phyloP scores from a whole-genome alignment of 2,113 vertebrate species.

The Phalacrocorax aristotelis region DNA sequence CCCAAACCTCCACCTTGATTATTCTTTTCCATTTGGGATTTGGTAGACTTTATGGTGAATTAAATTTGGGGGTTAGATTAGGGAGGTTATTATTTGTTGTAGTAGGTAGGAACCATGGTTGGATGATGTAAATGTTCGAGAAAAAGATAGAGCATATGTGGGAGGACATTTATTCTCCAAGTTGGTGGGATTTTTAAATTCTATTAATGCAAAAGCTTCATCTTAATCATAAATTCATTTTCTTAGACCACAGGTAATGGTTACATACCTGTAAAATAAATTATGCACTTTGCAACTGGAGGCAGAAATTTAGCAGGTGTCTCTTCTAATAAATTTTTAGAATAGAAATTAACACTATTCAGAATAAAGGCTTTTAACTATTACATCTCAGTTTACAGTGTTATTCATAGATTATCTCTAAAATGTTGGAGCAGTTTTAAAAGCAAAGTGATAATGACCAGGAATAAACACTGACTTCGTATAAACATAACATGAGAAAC shows the following conservation, averaged over 20 bases:
- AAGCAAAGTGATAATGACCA: not conserved
- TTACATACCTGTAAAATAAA: not conserved
- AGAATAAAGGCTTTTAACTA: not conserved
- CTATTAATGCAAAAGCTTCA: not conserved
- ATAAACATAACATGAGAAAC: not conserved
- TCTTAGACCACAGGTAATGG: not conserved
- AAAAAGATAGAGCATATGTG: not conserved
- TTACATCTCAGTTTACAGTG: not conserved
- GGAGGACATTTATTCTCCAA: not conserved
- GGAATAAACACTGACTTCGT: not conserved
- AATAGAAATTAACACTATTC: not conserved
- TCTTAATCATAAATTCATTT: not conserved
- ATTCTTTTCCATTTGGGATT: not conserved
- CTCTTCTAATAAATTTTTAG: not conserved
- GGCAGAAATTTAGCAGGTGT: not conserved
- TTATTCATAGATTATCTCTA: not conserved
- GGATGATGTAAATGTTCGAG: not conserved
- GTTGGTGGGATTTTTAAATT: not conserved
- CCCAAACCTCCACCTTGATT: not conserved
- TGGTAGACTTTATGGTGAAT: not conserved
- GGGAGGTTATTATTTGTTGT: not conserved
- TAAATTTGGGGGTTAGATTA: not conserved
- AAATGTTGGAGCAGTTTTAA: not conserved
- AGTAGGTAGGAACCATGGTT: not conserved
- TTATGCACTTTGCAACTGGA: not conserved